Percentiles rank a stretch among this genome's conserved stretches.
Conservation (phyloP, 2,888 invertebrate species). For the Microplitis deprimator region DNA sequence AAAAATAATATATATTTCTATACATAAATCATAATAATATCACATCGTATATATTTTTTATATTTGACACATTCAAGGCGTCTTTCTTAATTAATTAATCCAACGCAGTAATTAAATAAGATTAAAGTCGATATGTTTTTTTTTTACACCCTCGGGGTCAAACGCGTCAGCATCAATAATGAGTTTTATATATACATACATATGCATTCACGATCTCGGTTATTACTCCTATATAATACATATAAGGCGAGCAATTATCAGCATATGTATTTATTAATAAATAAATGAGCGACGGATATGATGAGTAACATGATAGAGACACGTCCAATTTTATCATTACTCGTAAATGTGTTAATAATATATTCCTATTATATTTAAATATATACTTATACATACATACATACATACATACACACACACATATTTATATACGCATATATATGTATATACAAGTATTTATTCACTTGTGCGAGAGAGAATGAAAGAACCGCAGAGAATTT, state of each 20-base stretch:
- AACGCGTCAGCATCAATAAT: conserved; percentile 14
- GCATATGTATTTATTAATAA: neutral
- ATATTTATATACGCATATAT: neutral
- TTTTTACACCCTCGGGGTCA: conserved; percentile 32
- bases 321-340: conserved; percentile 11
- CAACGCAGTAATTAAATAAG: conserved; percentile 49
- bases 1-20: no score
- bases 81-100: conserved; percentile 52
- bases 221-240: neutral
- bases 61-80: conserved; percentile 44
- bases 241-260: neutral
- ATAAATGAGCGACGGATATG: conserved; percentile 2
- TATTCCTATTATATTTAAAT: no score
- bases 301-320: neutral
- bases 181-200: conserved; percentile 30
- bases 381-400: no score
- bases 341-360: neutral
- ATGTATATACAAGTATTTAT: conserved; percentile 13
- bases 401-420: no score
- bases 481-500: conserved; percentile 6
- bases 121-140: conserved; percentile 49
- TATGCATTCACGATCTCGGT: neutral
- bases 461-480: neutral
- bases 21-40: neutral
- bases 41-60: conserved; percentile 29